Conservation (phyloP, 2,113 vertebrate genomes). For the Genyomyrus donnyi region DNA sequence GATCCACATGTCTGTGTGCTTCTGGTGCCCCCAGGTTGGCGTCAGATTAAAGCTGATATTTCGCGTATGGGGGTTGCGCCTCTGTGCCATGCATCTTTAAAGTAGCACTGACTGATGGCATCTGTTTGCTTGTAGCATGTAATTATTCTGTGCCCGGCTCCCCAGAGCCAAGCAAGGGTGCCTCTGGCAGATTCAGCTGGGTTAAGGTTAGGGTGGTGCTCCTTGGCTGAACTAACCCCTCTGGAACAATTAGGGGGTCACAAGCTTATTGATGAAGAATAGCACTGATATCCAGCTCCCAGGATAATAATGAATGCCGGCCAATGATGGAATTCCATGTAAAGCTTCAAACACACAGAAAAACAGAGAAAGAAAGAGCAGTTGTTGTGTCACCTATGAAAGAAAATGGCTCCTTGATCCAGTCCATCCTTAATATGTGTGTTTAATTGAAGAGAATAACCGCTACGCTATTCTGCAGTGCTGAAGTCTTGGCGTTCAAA, state of each 20-base stretch:
- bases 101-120: background rate
- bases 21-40: slow-evolving; percentile 8
- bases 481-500: background rate
- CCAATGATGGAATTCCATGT: slow-evolving; percentile 13
- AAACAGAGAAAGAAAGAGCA: background rate
- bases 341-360: slow-evolving; percentile 17
- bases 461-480: background rate
- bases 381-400: background rate
- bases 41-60: background rate
- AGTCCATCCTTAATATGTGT: background rate
- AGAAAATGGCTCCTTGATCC: background rate
- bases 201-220: background rate
- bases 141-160: background rate
- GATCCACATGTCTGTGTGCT: slow-evolving; percentile 14
- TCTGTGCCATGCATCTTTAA: background rate
- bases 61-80: background rate
- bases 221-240: background rate
- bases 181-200: no score
- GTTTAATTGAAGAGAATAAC: background rate
- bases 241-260: slow-evolving; percentile 26
- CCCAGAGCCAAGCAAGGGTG: background rate
- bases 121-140: background rate
- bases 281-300: slow-evolving; percentile 52
- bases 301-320: slow-evolving; percentile 31
- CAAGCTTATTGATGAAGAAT: slow-evolving; percentile 53